Percentiles rank a stretch among this genome's conserved stretches.
Evolutionary conservation across 2,113 vertebrate species (phyloP).

Genomic region (Bubo blakistoni): DNA sequence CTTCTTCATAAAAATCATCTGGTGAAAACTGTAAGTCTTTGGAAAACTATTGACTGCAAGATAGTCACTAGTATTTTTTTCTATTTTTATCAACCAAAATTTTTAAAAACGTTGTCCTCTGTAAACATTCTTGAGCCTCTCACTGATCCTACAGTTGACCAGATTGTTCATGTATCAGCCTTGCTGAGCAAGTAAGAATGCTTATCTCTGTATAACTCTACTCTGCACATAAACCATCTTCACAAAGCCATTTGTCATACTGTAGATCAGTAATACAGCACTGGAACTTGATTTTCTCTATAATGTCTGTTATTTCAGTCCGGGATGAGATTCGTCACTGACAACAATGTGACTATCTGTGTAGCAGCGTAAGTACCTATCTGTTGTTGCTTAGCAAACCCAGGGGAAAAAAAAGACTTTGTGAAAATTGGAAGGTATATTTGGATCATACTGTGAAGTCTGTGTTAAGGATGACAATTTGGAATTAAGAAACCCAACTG

Average conservation of each 20-base stretch:
- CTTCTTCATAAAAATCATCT: neutral
- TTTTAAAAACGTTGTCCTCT: neutral
- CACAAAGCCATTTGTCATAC: neutral
- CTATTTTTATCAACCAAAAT: neutral
- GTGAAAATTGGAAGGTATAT: neutral
- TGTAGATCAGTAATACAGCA: neutral
- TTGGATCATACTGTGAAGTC: neutral
- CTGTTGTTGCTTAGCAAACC: neutral
- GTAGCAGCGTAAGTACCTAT: neutral
- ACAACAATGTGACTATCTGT: neutral
- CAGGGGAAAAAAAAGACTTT: neutral
- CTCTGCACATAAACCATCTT: neutral
- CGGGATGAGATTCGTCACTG: neutral
- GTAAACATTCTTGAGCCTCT: neutral
- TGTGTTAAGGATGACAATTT: neutral
- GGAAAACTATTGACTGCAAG: neutral
- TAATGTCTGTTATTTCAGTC: neutral
- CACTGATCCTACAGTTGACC: neutral
- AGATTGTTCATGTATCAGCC: neutral
- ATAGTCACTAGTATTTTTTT: neutral
- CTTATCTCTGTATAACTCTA: neutral
- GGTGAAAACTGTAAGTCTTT: neutral
- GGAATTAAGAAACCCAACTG: neutral
- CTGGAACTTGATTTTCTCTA: neutral
- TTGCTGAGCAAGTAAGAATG: neutral